Evolutionary conservation across 2,888 invertebrate species (phyloP).

Genomic region (Augochlorella aurata): DNA sequence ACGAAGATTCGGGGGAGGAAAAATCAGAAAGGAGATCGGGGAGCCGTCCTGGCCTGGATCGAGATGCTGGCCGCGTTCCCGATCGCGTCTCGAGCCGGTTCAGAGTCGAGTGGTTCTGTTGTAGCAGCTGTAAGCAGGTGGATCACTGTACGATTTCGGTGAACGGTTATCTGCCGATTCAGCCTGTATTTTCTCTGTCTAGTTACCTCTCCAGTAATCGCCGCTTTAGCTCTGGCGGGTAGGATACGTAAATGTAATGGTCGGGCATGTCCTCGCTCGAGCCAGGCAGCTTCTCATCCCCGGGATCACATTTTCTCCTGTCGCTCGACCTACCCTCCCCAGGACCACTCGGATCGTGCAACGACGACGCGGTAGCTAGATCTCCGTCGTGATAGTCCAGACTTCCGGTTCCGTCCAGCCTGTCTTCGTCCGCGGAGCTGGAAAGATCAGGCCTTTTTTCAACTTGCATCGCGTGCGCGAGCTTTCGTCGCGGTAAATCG

Average conservation of each 20-base stretch:
- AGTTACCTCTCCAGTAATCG: slow-evolving; percentile 90
- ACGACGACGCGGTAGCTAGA: slow-evolving; percentile 60
- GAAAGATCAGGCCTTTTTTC: not conserved
- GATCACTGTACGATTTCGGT: slow-evolving; percentile 58
- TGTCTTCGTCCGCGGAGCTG: slow-evolving; percentile 88
- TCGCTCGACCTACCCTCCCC: slow-evolving; percentile 70
- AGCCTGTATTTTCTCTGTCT: not conserved
- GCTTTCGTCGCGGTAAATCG: not conserved
- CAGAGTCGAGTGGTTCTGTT: slow-evolving; percentile 87
- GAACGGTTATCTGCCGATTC: not conserved
- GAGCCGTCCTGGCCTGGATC: slow-evolving; percentile 18
- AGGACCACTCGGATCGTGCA: slow-evolving; percentile 70
- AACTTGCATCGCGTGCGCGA: not conserved
- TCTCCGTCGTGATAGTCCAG: slow-evolving; percentile 70
- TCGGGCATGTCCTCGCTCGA: slow-evolving; percentile 78
- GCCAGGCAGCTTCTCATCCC: slow-evolving; percentile 68
- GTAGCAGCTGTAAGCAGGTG: slow-evolving; percentile 87
- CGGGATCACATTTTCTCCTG: slow-evolving; percentile 72
- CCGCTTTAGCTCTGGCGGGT: slow-evolving; percentile 93
- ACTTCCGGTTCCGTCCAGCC: slow-evolving; percentile 83
- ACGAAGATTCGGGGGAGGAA: slow-evolving; percentile 57
- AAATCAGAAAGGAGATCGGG: slow-evolving; percentile 37
- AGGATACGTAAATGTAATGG: slow-evolving; percentile 93
- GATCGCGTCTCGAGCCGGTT: slow-evolving; percentile 13
- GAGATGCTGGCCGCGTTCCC: slow-evolving; percentile 22